A percentile compares a stretch with the other conserved stretches of the same genome.
Evolutionary conservation across 2,888 invertebrate species (phyloP).

Genomic region (Eristalinus sepulchralis): DNA sequence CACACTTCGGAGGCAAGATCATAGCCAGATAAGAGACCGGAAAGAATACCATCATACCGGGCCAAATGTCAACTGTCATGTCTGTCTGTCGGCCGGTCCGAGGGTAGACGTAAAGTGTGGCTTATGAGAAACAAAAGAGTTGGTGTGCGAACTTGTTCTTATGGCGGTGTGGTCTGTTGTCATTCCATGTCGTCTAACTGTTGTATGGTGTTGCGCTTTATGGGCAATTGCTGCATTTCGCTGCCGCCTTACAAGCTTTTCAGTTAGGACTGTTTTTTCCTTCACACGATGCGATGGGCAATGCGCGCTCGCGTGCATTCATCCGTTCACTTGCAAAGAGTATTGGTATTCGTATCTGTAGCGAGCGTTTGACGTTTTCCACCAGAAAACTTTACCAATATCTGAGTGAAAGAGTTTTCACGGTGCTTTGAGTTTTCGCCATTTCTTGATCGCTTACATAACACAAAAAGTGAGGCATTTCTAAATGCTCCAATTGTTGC

Average conservation of each 20-base stretch:
- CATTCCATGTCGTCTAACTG: conserved; percentile 24
- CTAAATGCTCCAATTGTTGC: conserved; percentile 47
- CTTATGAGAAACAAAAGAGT: conserved; percentile 40
- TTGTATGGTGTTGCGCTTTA: not conserved
- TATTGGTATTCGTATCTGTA: not conserved
- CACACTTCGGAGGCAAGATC: conserved; percentile 29
- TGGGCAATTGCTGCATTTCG: conserved; percentile 64
- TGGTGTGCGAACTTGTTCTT: conserved; percentile 32
- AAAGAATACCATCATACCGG: conserved; percentile 14
- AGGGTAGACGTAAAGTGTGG: not conserved
- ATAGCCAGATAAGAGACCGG: conserved; percentile 5
- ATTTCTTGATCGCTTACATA: conserved; percentile 62
- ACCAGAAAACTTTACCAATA: conserved; percentile 35
- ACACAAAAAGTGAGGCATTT: conserved; percentile 29
- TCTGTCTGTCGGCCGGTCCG: too few relatives aligned
- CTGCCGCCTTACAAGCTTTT: conserved; percentile 41
- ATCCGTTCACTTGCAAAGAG: conserved; percentile 26
- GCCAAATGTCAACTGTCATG: conserved; percentile 5
- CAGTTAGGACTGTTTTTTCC: conserved; percentile 16
- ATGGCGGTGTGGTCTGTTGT: not conserved
- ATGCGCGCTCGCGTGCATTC: conserved; percentile 30
- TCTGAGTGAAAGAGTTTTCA: conserved; percentile 53
- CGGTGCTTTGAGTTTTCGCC: conserved; percentile 56
- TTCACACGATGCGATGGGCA: not conserved
- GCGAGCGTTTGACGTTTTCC: conserved; percentile 14